A percentile compares a stretch with the other conserved stretches of the same genome.
These are phyloP conservation scores for Reticulitermes lucifugus DNA, from an alignment of 2,888 invertebrate species.

Conservation along the genomic window DNA sequence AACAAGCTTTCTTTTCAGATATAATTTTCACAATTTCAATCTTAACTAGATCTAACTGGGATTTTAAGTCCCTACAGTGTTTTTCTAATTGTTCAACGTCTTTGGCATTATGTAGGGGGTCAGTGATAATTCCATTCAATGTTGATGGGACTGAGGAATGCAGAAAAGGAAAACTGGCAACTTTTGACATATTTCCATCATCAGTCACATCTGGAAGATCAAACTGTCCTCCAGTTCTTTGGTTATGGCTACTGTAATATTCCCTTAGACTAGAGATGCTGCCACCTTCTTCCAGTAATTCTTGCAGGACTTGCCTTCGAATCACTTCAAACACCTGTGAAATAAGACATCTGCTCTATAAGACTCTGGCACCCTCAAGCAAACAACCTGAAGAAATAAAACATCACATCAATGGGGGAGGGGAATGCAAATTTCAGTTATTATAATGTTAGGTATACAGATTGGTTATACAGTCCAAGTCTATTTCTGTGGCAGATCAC, in stretches of 20 bases:
- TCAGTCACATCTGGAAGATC: slow-evolving; percentile 14
- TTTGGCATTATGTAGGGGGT: slow-evolving; percentile 34
- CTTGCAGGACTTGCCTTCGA: slow-evolving; percentile 20
- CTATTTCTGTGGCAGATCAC: no score
- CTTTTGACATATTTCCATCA: background rate
- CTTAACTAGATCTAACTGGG: slow-evolving; percentile 57
- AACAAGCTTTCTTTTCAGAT: slow-evolving; percentile 58
- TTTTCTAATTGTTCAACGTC: slow-evolving; percentile 54
- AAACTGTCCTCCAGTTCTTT: slow-evolving; percentile 24
- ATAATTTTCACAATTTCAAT: slow-evolving; percentile 58
- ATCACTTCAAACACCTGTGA: slow-evolving; percentile 33
- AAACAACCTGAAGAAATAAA: no score
- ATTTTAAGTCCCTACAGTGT: slow-evolving; percentile 57
- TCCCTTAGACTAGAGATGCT: slow-evolving; percentile 27
- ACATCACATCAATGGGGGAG: no score
- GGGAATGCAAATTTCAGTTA: no score
- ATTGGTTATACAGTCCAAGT: no score
- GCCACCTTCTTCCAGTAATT: slow-evolving; percentile 31
- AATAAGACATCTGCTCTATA: background rate
- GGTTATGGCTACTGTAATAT: slow-evolving; percentile 12
- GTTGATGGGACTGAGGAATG: background rate
- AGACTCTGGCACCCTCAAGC: no score
- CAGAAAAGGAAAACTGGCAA: background rate
- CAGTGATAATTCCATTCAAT: slow-evolving; percentile 10
- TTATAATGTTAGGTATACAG: no score